These are phyloP conservation scores for Hylia prasina DNA, from an alignment of 2,113 vertebrate species.

Conservation along the genomic window DNA sequence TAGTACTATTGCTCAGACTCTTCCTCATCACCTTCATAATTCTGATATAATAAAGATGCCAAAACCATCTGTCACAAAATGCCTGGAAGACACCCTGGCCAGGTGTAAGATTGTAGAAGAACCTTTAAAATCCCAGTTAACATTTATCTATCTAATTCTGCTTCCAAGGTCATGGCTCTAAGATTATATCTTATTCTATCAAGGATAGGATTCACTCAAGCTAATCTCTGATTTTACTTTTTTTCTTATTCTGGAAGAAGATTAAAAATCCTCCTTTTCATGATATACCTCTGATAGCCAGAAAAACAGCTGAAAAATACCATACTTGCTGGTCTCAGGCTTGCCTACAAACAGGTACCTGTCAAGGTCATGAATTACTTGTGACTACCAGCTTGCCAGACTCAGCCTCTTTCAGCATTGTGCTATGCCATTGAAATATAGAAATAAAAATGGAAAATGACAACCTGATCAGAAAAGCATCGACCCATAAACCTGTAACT, in stretches of 20 bases:
- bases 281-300: neutral
- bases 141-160: neutral
- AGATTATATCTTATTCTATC: neutral
- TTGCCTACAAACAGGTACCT: neutral
- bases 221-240: neutral
- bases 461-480: neutral
- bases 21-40: neutral
- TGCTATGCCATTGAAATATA: neutral
- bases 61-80: neutral
- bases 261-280: neutral
- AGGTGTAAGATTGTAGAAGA: neutral
- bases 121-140: neutral
- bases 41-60: neutral
- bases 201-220: neutral
- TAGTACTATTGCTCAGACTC: neutral
- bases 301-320: neutral
- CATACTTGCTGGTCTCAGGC: neutral
- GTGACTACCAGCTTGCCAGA: neutral
- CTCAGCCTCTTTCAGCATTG: neutral
- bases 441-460: neutral
- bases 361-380: neutral
- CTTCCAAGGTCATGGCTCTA: neutral
- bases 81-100: neutral
- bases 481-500: neutral
- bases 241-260: neutral